phyloP scores from a whole-genome alignment of 2,888 invertebrate species.

The Nomada hirtipes region DNA sequence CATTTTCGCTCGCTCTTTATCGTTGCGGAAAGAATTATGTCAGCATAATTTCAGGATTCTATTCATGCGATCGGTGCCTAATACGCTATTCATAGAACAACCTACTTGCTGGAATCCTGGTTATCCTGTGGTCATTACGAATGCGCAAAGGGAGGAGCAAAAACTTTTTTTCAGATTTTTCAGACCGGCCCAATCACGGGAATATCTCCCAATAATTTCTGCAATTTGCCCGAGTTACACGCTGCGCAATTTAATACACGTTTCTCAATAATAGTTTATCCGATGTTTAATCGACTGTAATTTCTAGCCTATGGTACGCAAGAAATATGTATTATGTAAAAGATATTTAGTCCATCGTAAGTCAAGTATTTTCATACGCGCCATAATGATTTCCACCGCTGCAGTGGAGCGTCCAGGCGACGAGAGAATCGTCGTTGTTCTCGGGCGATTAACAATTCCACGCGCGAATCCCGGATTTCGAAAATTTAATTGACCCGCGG shows the following conservation, averaged over 20 bases:
- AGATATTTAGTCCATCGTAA: background rate
- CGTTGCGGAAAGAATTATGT: constrained; percentile 26
- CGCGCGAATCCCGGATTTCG: constrained; percentile 5
- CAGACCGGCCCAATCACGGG: too few species aligned
- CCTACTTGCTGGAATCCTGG: constrained; percentile 1
- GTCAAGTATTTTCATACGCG: background rate
- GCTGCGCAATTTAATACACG: too few species aligned
- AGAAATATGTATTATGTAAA: too few species aligned
- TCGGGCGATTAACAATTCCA: constrained; percentile 7
- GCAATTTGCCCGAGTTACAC: too few species aligned
- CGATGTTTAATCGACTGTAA: too few species aligned
- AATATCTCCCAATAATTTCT: too few species aligned
- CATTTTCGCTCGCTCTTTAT: constrained; percentile 7
- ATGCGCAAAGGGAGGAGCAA: too few species aligned
- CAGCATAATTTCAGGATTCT: constrained; percentile 15
- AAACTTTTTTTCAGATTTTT: too few species aligned
- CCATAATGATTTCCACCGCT: background rate
- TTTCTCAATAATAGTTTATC: too few species aligned
- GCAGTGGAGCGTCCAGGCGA: background rate
- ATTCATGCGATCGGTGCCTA: constrained; percentile 30
- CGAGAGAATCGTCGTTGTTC: background rate
- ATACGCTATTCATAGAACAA: constrained; percentile 39
- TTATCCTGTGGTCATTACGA: background rate
- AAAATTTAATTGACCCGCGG: constrained; percentile 18
- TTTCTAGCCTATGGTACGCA: too few species aligned